Base-by-base conservation (phyloP, 2,113 vertebrate species). In the Pagrus major region DNA sequence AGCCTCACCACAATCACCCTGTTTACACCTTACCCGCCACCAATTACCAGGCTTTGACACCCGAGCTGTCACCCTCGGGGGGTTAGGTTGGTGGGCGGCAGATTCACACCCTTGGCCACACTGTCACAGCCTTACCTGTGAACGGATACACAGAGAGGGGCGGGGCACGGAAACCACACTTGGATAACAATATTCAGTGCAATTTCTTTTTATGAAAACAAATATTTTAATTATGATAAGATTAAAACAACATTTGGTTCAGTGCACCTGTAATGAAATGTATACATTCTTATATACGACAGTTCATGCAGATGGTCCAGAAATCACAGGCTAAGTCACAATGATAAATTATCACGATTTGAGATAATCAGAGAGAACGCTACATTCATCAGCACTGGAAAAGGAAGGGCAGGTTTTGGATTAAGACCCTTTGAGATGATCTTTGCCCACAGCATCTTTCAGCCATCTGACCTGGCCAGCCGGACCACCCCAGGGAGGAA, bases 21-120 rank as follows among this genome's bases (percentile, higher is more conserved):
- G 93, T 95, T 95, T 95, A 93, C 94, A 94, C 93, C 93, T 94
- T 89, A 85, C 75, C 86, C 72, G 86, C 91, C 90, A 92, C 93
- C 95, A 94, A 93, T 94, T 94, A 94, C 89, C 91, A 89, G 86
- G 82, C 89, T 91, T 91, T 93, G 92, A 94, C 94, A 94, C 93
- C 89, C 49, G 52, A 80, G 85, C 86, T 92, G 85, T 87, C 86
- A 87, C 73, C 80, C 73, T 4, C 21, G 14, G 81, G 56, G 56
- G 55, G 56, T 3, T 41, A 1, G 65, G 52, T 71, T 74, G 79
- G 58, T 42, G 64, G 55, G 70, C 56, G 72, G 39, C 52, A 70
- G 60, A 73, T 85, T 91, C 81, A 86, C 89, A 93, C 90, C 87
- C 74, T 72, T 39, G 78, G 84, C 73, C 83, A 86, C 80, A 78